A percentile compares a stretch with the other conserved stretches of the same genome.
phyloP scores from a whole-genome alignment of 2,797 vertebrate genomes.

The Sebastes dallii region DNA sequence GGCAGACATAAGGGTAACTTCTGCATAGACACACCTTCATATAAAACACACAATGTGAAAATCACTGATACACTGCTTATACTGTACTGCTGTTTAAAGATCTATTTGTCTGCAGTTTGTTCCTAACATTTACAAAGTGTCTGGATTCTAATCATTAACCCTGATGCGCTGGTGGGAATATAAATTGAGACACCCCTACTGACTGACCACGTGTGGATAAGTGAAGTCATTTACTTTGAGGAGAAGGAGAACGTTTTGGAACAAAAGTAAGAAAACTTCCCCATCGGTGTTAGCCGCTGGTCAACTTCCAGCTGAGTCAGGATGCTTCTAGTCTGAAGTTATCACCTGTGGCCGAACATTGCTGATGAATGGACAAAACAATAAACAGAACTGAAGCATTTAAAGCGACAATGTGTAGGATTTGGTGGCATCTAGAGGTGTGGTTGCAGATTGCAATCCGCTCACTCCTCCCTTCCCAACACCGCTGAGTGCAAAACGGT shows the following conservation, averaged over 20 bases:
- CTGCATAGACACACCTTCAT: not conserved
- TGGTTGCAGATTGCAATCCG: too few relatives aligned
- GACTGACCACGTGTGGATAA: not conserved
- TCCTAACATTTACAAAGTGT: not conserved
- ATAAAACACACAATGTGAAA: not conserved
- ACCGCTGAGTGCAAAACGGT: accelerated
- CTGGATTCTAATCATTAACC: not conserved
- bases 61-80: not conserved
- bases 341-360: not conserved
- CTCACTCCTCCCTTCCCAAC: too few relatives aligned
- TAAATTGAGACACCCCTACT: not conserved
- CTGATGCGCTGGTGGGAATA: not conserved
- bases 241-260: not conserved
- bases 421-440: too few relatives aligned
- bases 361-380: not conserved
- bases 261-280: not conserved
- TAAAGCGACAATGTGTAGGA: accelerated
- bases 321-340: not conserved
- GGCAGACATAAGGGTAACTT: not conserved
- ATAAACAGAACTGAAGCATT: too few relatives aligned
- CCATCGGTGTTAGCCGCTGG: not conserved
- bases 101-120: not conserved
- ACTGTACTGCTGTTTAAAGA: not conserved
- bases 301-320: not conserved
- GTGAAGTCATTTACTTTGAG: not conserved